phyloP scores from a whole-genome alignment of 2,113 vertebrate genomes.

The Drymodes brunneopygia region DNA sequence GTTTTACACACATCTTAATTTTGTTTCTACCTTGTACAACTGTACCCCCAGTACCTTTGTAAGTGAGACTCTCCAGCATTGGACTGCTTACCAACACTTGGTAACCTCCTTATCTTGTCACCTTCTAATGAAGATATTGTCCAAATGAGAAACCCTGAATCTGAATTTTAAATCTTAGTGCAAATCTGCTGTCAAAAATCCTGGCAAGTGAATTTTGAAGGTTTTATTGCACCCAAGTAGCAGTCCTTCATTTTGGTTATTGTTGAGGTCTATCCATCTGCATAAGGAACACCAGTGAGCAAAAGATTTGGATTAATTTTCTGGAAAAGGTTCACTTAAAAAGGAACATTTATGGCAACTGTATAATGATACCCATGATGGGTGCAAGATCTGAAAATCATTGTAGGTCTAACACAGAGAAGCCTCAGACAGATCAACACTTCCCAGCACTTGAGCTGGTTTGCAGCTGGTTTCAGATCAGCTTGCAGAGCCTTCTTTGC shows the following conservation, averaged over 20 bases:
- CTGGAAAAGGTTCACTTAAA: neutral
- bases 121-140: neutral
- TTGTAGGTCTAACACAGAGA: neutral
- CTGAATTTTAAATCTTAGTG: neutral
- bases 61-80: neutral
- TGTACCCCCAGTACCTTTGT: neutral
- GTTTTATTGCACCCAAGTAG: neutral
- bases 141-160: neutral
- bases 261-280: neutral
- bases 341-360: neutral
- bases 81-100: neutral
- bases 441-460: neutral
- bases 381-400: neutral
- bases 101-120: neutral
- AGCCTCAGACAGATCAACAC: rapidly evolving
- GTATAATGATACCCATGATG: rapidly evolving
- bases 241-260: neutral
- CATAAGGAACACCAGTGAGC: neutral
- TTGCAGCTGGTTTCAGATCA: neutral
- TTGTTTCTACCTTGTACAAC: neutral
- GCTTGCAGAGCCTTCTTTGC: neutral
- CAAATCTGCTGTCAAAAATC: neutral
- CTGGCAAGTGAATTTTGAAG: neutral
- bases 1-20: neutral
- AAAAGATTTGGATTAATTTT: neutral